Evolutionary conservation across 2,113 vertebrate genomes (phyloP).

Genomic region (Ranitomeya imitator): DNA sequence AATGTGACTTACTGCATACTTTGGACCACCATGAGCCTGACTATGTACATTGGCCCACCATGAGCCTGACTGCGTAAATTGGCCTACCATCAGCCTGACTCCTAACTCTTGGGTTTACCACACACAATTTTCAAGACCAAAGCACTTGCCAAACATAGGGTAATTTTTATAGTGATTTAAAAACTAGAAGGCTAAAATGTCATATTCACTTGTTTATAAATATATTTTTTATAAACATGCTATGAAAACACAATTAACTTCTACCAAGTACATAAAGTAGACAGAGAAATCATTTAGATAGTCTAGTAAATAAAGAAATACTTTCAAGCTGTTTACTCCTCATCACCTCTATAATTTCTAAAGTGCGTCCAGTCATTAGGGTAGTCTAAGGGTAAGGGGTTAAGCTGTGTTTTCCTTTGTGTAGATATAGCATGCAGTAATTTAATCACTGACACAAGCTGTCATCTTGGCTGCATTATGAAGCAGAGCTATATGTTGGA

Average conservation of each 20-base stretch:
- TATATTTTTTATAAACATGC: neutral
- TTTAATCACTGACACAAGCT: neutral
- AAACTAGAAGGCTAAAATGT: neutral
- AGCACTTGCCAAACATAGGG: too few relatives aligned
- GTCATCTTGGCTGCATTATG: neutral
- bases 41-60: too few relatives aligned
- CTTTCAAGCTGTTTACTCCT: too few relatives aligned
- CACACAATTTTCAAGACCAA: too few relatives aligned
- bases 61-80: too few relatives aligned
- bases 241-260: neutral
- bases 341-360: too few relatives aligned
- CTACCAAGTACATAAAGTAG: neutral
- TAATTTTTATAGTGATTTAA: neutral
- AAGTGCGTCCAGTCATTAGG: neutral
- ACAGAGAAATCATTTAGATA: neutral
- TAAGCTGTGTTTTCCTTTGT: neutral
- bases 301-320: too few relatives aligned
- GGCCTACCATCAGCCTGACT: too few relatives aligned
- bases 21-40: too few relatives aligned
- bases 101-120: too few relatives aligned
- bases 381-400: neutral
- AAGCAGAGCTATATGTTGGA: neutral
- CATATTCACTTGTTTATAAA: neutral
- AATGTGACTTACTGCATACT: too few relatives aligned
- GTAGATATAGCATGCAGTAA: neutral